Conservation (phyloP, 1,140 invertebrate species). For the Papilio polyxenes region DNA sequence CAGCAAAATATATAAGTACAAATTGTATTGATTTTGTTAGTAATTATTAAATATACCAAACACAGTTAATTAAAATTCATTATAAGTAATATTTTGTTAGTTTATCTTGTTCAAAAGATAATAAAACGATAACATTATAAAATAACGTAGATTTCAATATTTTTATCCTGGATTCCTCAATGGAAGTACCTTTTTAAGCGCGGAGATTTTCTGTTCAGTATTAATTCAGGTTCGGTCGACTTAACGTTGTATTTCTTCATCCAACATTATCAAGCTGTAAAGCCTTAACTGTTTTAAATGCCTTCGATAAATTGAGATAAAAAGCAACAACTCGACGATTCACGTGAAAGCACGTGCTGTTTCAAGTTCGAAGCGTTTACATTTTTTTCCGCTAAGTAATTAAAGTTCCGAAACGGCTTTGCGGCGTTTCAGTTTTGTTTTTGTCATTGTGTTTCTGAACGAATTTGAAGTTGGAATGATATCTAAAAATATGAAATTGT, state of each 20-base stretch:
- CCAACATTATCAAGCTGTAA: not conserved
- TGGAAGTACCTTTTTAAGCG: not conserved
- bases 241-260: not conserved
- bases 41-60: not conserved
- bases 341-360: slow-evolving; percentile 24
- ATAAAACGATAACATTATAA: too few relatives aligned
- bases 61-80: too few relatives aligned
- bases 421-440: slow-evolving; percentile 20
- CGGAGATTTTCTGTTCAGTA: not conserved
- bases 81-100: too few relatives aligned
- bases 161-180: not conserved
- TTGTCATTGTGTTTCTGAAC: slow-evolving; percentile 17
- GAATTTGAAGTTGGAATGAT: not conserved
- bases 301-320: not conserved
- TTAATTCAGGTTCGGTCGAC: not conserved
- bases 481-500: not conserved
- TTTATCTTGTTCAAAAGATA: too few relatives aligned
- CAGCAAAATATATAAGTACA: not conserved
- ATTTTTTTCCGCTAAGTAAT: slow-evolving; percentile 25
- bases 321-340: not conserved
- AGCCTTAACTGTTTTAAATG: not conserved
- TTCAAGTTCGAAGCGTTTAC: slow-evolving; percentile 1
- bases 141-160: not conserved
- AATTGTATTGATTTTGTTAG: not conserved
- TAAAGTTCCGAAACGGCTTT: slow-evolving; percentile 17